Evolutionary conservation across 2,888 invertebrate species (phyloP).

Genomic region (Vesta saturnalis): DNA sequence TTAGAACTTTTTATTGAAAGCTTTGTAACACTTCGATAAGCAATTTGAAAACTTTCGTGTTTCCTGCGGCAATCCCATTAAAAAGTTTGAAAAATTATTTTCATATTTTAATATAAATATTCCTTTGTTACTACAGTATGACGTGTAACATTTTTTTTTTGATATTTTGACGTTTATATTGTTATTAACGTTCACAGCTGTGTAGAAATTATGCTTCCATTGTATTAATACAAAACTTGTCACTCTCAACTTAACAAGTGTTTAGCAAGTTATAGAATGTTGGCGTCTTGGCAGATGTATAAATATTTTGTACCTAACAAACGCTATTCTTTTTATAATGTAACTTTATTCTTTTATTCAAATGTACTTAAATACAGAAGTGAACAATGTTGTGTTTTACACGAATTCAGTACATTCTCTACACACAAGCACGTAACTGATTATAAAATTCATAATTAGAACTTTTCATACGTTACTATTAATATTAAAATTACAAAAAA

Average conservation of each 20-base stretch:
- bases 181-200: slow-evolving; percentile 13
- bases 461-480: no score
- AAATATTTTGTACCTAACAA: slow-evolving; percentile 12
- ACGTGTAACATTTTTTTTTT: slow-evolving; percentile 12
- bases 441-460: no score
- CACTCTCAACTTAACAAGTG: slow-evolving; percentile 19
- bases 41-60: not conserved
- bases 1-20: no score
- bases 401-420: no score
- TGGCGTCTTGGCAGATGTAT: slow-evolving; percentile 19
- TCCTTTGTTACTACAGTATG: not conserved
- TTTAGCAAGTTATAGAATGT: slow-evolving; percentile 10
- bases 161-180: slow-evolving; percentile 24
- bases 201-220: slow-evolving; percentile 17
- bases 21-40: not conserved
- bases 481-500: no score
- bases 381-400: no score
- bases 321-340: not conserved
- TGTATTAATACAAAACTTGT: slow-evolving; percentile 18
- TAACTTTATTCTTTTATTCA: not conserved
- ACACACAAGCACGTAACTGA: no score
- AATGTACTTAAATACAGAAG: no score
- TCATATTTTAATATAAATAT: not conserved
- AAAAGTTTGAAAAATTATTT: not conserved
- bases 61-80: not conserved